Percentiles rank a stretch among this genome's conserved stretches.
Evolutionary conservation across 2,888 invertebrate species (phyloP).

Genomic region (Drepanosiphum platanoidis): DNA sequence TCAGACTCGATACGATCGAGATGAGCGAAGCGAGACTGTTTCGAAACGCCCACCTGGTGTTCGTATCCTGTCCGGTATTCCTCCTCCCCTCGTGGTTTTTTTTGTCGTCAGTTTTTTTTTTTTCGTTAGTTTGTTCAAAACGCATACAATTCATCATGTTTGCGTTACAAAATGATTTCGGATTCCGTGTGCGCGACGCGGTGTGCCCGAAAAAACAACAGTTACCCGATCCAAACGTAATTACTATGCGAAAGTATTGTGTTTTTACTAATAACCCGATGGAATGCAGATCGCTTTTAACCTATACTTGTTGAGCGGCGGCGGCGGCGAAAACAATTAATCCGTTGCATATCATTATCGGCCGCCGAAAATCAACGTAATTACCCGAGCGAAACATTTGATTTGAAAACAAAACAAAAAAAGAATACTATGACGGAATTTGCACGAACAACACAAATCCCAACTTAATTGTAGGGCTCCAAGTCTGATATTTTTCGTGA

Average conservation of each 20-base stretch:
- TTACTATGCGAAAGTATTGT: background rate
- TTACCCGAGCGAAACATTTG: background rate
- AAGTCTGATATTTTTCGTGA: background rate
- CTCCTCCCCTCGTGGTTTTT: background rate
- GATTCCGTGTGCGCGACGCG: background rate
- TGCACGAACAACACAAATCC: background rate
- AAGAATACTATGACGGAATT: background rate
- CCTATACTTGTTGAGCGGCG: background rate
- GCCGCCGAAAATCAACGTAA: background rate
- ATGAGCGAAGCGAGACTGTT: background rate
- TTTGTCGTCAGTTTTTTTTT: no score
- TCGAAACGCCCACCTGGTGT: background rate
- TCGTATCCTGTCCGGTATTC: background rate
- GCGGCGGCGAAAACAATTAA: background rate
- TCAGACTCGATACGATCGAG: no score
- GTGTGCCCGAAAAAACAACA: background rate
- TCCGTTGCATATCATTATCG: background rate
- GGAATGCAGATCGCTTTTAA: no score
- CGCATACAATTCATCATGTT: background rate
- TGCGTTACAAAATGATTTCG: background rate
- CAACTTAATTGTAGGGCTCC: no score
- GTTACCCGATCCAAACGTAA: background rate
- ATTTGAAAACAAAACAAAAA: background rate
- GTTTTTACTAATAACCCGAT: no score
- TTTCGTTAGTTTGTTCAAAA: no score